A percentile compares a stretch with the other conserved stretches of the same genome.
Evolutionary conservation across 37 sponge, comb jelly and placozoan species (phyloP).

Genomic region (Tethya wilhelma): DNA sequence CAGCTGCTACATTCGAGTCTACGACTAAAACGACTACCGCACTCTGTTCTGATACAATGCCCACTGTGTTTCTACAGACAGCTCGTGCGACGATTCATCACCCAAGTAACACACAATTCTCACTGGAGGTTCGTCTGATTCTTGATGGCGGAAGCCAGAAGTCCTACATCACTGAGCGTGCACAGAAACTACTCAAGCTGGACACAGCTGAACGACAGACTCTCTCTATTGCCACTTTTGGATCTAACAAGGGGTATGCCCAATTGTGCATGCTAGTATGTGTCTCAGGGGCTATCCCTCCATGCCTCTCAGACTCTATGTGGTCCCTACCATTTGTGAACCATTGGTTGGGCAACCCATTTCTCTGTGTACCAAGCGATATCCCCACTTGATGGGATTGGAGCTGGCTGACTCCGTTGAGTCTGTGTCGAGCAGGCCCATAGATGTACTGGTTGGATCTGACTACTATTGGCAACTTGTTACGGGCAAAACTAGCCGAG

Average conservation of each 20-base stretch:
- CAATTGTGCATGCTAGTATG: constrained; percentile 36
- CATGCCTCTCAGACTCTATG: constrained; percentile 2
- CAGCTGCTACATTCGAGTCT: neutral
- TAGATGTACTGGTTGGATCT: constrained; percentile 32
- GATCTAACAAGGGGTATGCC: constrained; percentile 36
- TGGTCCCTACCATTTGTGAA: constrained; percentile 57
- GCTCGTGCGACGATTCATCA: constrained; percentile 20
- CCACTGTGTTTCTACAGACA: constrained; percentile 33
- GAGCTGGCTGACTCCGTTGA: constrained; percentile 48
- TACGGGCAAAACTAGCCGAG: constrained; percentile 8
- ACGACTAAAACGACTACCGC: constrained; percentile 19
- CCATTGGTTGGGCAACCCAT: constrained; percentile 44
- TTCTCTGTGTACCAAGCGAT: neutral
- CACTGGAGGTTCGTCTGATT: constrained; percentile 1
- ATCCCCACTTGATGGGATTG: constrained; percentile 18
- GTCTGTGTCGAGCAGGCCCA: neutral
- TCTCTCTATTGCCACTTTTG: constrained; percentile 32
- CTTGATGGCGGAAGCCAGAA: constrained; percentile 27
- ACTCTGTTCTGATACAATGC: constrained; percentile 8
- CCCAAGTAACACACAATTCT: neutral
- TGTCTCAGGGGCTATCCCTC: constrained; percentile 19
- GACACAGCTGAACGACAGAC: neutral
- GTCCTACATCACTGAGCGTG: constrained; percentile 28
- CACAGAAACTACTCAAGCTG: constrained; percentile 1
- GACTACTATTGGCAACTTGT: constrained; percentile 36